These are phyloP conservation scores for Bombus huntii DNA, from an alignment of 1,140 invertebrate species.

Conservation along the genomic window DNA sequence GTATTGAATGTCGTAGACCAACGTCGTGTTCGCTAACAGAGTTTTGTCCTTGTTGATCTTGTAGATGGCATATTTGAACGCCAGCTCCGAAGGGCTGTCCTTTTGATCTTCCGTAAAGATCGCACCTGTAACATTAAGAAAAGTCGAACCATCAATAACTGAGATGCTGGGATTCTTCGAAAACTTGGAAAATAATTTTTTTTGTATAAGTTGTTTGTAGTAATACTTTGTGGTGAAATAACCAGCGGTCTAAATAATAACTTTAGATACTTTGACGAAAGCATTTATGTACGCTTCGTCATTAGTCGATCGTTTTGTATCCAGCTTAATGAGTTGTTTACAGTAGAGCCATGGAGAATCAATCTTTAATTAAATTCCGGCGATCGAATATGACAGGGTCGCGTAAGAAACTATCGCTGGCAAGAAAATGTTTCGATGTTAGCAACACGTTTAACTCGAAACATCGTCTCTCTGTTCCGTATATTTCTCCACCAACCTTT, in stretches of 20 bases:
- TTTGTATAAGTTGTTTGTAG: background rate
- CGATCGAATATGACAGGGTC: slow-evolving; percentile 47
- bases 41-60: slow-evolving; percentile 93
- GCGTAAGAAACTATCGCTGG: background rate
- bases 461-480: background rate
- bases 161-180: background rate
- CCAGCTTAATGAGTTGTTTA: slow-evolving; percentile 68
- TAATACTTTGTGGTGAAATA: no score
- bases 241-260: no score
- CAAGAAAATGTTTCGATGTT: background rate
- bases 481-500: slow-evolving; percentile 46
- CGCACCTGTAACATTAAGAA: slow-evolving; percentile 87
- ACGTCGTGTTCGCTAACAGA: slow-evolving; percentile 91
- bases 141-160: background rate
- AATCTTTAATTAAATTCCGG: slow-evolving; percentile 76
- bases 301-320: slow-evolving; percentile 26
- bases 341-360: slow-evolving; percentile 11
- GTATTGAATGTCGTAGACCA: slow-evolving; percentile 96
- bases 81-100: slow-evolving; percentile 91
- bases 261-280: no score
- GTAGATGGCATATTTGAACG: slow-evolving; percentile 97
- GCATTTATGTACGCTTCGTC: background rate
- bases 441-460: slow-evolving; percentile 37
- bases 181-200: background rate
- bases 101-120: slow-evolving; percentile 95